These are phyloP conservation scores for Rhagonycha fulva DNA, from an alignment of 2,888 invertebrate genomes.

Conservation along the genomic window DNA sequence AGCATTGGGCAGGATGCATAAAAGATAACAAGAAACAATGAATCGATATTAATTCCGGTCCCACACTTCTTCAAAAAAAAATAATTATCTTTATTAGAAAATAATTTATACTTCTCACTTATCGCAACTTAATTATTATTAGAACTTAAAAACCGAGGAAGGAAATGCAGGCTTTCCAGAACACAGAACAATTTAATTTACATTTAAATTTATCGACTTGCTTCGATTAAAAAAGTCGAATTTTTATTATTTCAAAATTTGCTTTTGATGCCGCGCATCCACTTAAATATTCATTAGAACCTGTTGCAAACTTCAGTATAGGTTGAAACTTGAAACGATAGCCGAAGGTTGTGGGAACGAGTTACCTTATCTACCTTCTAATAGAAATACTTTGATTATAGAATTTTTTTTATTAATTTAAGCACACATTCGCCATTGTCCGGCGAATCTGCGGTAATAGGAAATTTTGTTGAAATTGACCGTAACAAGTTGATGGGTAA, in stretches of 20 bases:
- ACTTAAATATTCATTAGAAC: constrained; percentile 1
- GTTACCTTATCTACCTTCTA: constrained; percentile 17
- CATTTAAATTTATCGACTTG: neutral
- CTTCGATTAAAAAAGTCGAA: neutral
- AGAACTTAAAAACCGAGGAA: neutral
- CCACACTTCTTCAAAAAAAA: neutral
- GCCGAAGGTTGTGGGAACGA: constrained; percentile 34
- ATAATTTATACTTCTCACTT: neutral
- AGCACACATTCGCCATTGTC: neutral
- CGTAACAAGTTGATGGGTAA: neutral
- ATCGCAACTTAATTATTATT: neutral
- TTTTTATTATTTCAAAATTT: neutral
- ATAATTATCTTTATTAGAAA: neutral
- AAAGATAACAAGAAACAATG: neutral
- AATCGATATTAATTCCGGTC: neutral
- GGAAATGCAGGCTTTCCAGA: neutral
- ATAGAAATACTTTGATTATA: constrained; percentile 1
- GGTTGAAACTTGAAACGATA: constrained; percentile 25
- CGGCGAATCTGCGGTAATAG: neutral
- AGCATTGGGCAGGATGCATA: neutral
- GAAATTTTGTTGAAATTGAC: neutral
- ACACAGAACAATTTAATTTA: neutral
- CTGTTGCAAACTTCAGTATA: constrained; percentile 6
- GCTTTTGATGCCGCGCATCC: neutral
- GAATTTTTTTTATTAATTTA: neutral